These are phyloP conservation scores for Drosophila yooni DNA, from an alignment of 2,888 invertebrate genomes.

Conservation along the genomic window DNA sequence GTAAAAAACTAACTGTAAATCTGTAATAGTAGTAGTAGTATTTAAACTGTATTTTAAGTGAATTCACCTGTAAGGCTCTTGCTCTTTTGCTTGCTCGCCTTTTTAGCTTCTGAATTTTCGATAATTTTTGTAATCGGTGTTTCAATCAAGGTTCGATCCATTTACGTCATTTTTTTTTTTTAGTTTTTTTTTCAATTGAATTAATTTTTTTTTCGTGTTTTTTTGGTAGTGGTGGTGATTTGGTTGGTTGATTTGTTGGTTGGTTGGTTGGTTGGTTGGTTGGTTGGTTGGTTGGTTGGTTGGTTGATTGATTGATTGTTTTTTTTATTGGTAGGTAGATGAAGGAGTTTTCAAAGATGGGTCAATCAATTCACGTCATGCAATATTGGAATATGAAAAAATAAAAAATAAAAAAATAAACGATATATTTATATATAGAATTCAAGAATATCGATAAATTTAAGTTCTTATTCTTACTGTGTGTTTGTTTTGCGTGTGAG, in stretches of 20 bases:
- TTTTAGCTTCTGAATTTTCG: constrained; percentile 93
- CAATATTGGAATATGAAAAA: constrained; percentile 78
- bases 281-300: constrained; percentile 40
- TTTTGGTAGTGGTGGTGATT: constrained; percentile 52
- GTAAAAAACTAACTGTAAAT: constrained; percentile 9
- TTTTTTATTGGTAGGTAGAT: constrained; percentile 65
- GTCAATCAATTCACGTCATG: constrained; percentile 83
- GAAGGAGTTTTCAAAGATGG: constrained; percentile 71
- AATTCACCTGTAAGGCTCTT: constrained; percentile 95
- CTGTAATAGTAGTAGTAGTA: constrained; percentile 8
- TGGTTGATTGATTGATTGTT: constrained; percentile 33
- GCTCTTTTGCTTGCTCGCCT: constrained; percentile 92
- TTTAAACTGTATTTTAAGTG: constrained; percentile 23
- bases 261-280: constrained; percentile 54
- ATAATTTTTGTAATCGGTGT: constrained; percentile 39
- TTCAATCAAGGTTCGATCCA: constrained; percentile 35
- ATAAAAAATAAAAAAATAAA: constrained; percentile 65
- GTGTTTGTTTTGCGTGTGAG: not conserved
- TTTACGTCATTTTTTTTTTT: constrained; percentile 19
- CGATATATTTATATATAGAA: constrained; percentile 33
- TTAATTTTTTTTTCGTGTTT: constrained; percentile 37
- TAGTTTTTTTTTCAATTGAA: constrained; percentile 27
- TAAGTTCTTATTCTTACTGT: constrained; percentile 21
- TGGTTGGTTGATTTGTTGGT: constrained; percentile 30
- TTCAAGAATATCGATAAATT: constrained; percentile 50